Conservation (phyloP, 2,113 vertebrate genomes). For the Axis porcinus region DNA sequence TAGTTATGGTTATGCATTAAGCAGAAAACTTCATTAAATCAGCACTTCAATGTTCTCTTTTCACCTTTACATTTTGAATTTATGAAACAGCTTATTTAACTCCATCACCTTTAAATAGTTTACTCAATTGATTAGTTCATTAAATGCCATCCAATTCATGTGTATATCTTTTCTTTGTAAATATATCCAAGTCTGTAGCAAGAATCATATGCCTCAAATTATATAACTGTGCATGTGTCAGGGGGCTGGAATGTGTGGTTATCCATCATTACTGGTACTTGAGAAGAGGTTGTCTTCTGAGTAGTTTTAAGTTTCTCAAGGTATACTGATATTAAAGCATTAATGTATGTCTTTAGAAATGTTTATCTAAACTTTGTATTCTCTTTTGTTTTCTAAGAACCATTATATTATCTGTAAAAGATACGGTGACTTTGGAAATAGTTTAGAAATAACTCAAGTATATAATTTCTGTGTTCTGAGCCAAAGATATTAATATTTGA, state of each 20-base stretch:
- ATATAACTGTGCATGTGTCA: neutral
- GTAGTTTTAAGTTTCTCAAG: neutral
- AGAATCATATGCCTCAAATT: neutral
- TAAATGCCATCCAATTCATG: neutral
- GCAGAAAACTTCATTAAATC: slow-evolving; percentile 53
- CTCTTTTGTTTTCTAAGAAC: neutral
- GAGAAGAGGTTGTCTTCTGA: neutral
- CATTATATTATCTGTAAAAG: neutral
- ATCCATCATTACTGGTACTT: neutral
- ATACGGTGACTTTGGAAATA: neutral
- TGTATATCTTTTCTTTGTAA: neutral
- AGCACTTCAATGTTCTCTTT: slow-evolving; percentile 33
- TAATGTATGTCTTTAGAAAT: neutral
- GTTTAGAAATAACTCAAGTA: neutral
- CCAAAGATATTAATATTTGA: neutral
- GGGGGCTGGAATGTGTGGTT: neutral
- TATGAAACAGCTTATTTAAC: neutral
- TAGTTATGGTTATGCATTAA: slow-evolving; percentile 62
- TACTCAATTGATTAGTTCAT: slow-evolving; percentile 17
- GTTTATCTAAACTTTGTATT: neutral
- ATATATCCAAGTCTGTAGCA: neutral
- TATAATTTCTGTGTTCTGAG: neutral
- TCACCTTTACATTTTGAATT: slow-evolving; percentile 38
- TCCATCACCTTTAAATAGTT: slow-evolving; percentile 30
- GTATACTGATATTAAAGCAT: neutral